Conservation (phyloP, 2,797 vertebrate species). For the Characodon lateralis region DNA sequence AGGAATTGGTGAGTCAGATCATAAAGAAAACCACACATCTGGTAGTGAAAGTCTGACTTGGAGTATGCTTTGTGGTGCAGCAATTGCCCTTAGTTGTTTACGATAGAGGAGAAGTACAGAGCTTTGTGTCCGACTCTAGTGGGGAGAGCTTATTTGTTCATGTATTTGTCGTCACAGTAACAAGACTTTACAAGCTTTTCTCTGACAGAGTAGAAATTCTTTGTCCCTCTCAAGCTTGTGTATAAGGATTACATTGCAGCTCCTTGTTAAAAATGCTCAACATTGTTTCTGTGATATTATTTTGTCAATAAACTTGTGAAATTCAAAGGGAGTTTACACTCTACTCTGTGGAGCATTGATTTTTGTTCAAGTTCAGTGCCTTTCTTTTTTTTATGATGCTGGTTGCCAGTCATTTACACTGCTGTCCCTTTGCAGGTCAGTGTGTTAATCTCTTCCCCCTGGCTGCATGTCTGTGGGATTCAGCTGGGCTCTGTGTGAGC, state of each 20-base stretch:
- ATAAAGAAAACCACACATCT: background rate
- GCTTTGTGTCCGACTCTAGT: no score
- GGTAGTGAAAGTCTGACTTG: background rate
- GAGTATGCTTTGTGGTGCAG: background rate
- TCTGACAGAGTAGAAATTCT: conserved; percentile 21
- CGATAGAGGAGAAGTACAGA: background rate
- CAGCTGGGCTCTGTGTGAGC: conserved; percentile 70
- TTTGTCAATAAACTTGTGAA: conserved; percentile 23
- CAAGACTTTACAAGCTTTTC: conserved; percentile 11
- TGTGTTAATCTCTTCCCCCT: conserved; percentile 70
- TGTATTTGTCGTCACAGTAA: conserved; percentile 5
- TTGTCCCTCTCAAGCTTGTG: background rate
- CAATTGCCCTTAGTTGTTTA: background rate
- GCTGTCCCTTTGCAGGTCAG: conserved; percentile 78
- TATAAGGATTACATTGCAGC: conserved; percentile 2
- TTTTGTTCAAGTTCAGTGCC: conserved; percentile 4
- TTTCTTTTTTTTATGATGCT: conserved; percentile 36
- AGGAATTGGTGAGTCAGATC: background rate
- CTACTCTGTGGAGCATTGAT: conserved; percentile 26
- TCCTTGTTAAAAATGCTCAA: conserved; percentile 15
- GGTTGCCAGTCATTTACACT: conserved; percentile 58
- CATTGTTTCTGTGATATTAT: conserved; percentile 24
- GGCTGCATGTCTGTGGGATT: conserved; percentile 60
- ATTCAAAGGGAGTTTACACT: conserved; percentile 25
- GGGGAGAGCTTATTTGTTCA: background rate